phyloP scores from a whole-genome alignment of 2,888 invertebrate genomes.

The Clitarchus hookeri region DNA sequence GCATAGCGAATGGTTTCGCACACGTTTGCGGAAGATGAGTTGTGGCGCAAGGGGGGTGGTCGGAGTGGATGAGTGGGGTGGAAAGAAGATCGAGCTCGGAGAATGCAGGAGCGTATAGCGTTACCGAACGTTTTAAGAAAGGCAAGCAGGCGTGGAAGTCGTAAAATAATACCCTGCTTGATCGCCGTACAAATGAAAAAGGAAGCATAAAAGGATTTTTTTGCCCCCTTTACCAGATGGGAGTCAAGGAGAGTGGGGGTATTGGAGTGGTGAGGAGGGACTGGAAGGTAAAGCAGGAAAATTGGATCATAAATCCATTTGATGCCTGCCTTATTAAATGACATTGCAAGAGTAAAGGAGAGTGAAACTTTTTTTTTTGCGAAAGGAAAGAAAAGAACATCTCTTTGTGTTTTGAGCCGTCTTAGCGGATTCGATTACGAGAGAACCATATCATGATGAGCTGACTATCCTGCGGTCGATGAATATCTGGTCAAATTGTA shows the following conservation, averaged over 20 bases:
- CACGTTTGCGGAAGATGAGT: conserved; percentile 2
- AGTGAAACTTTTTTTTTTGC: not conserved
- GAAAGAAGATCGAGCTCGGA: not conserved
- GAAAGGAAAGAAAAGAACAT: not conserved
- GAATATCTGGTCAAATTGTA: not conserved
- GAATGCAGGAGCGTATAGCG: not conserved
- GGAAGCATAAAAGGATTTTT: not conserved
- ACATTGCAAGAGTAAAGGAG: not conserved
- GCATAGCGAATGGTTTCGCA: not conserved
- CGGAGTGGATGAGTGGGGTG: not conserved
- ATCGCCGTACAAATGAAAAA: conserved; percentile 6
- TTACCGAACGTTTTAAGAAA: not conserved
- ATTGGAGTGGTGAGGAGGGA: not conserved
- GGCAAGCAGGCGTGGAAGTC: conserved; percentile 5
- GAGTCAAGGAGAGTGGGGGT: not conserved
- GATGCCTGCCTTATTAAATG: conserved; percentile 9
- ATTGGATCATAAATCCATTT: conserved; percentile 14
- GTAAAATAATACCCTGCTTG: conserved; percentile 7
- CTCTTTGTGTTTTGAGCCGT: not conserved
- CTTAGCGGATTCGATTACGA: not conserved
- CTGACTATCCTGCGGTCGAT: not conserved
- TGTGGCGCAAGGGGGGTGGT: not conserved
- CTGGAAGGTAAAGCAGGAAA: conserved; percentile 4
- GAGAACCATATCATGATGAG: not conserved
- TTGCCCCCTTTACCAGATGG: not conserved